phyloP scores from a whole-genome alignment of 2,113 vertebrate genomes.

The Beaufortia kweichowensis region DNA sequence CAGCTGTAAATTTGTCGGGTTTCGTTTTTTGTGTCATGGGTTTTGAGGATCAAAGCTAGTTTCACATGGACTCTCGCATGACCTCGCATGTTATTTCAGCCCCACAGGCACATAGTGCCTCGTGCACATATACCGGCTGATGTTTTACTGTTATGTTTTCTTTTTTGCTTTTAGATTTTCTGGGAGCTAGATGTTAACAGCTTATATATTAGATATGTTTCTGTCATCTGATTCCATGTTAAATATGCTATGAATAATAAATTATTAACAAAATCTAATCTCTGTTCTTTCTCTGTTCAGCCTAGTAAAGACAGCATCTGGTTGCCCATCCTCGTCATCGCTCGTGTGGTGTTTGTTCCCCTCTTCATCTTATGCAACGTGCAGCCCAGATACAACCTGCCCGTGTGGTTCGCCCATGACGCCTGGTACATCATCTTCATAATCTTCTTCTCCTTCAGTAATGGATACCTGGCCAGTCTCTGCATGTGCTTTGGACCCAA shows the following conservation, averaged over 20 bases:
- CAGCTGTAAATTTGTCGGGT: neutral
- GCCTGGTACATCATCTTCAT: constrained; percentile 94
- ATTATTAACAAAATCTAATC: neutral
- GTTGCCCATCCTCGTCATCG: constrained; percentile 80
- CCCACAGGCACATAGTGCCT: neutral
- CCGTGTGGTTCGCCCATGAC: constrained; percentile 80
- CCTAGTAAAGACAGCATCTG: constrained; percentile 86
- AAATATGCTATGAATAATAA: no score
- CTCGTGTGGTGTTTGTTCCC: constrained; percentile 85
- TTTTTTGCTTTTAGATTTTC: neutral
- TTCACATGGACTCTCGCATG: neutral
- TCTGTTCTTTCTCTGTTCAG: constrained; percentile 64
- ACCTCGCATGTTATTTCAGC: neutral
- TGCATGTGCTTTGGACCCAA: constrained; percentile 99
- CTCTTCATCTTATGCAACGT: constrained; percentile 95
- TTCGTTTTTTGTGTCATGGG: neutral
- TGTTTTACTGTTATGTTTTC: no score
- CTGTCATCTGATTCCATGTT: no score
- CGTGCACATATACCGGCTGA: neutral
- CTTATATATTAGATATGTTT: no score
- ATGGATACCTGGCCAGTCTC: constrained; percentile 95
- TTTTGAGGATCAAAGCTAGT: neutral
- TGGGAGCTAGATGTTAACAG: no score
- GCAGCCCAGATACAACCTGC: constrained; percentile 68
- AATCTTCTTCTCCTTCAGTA: constrained; percentile 90